phyloP scores from a whole-genome alignment of 2,888 invertebrate genomes.

The Pheosia gnoma region DNA sequence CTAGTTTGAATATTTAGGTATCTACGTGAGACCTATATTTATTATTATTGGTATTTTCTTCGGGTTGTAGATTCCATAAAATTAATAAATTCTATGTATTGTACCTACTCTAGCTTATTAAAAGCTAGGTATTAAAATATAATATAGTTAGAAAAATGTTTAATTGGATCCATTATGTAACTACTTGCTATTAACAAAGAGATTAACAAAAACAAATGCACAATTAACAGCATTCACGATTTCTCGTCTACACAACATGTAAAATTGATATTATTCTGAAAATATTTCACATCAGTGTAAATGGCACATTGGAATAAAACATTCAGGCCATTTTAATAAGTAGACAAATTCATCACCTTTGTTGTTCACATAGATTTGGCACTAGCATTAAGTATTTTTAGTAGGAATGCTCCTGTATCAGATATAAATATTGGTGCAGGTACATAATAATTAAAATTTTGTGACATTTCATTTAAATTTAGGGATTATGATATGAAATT shows the following conservation, averaged over 20 bases:
- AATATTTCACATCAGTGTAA: background rate
- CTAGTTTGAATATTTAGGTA: no score
- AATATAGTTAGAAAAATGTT: conserved; percentile 24
- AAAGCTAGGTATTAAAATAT: background rate
- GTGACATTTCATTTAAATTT: conserved; percentile 17
- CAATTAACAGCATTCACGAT: conserved; percentile 32
- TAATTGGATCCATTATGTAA: conserved; percentile 43
- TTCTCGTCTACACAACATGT: conserved; percentile 23
- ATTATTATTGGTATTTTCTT: no score
- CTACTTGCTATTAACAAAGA: conserved; percentile 34
- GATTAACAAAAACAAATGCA: conserved; percentile 42
- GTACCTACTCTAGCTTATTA: no score
- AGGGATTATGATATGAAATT: conserved; percentile 11
- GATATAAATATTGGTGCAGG: background rate
- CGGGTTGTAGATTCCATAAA: no score
- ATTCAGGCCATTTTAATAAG: conserved; percentile 22
- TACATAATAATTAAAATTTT: conserved; percentile 7
- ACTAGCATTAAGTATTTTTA: conserved; percentile 23
- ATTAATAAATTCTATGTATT: no score
- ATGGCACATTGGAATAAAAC: conserved; percentile 28
- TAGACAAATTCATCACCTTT: conserved; percentile 1
- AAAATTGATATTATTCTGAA: conserved; percentile 29
- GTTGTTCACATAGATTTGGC: conserved; percentile 37
- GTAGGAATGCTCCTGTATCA: conserved; percentile 13
- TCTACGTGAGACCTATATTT: no score